Evolutionary conservation across 2,797 vertebrate genomes (phyloP), one percentile per base, ranked within the genome.

Genomic region (Platyrinchus mystaceus): DNA sequence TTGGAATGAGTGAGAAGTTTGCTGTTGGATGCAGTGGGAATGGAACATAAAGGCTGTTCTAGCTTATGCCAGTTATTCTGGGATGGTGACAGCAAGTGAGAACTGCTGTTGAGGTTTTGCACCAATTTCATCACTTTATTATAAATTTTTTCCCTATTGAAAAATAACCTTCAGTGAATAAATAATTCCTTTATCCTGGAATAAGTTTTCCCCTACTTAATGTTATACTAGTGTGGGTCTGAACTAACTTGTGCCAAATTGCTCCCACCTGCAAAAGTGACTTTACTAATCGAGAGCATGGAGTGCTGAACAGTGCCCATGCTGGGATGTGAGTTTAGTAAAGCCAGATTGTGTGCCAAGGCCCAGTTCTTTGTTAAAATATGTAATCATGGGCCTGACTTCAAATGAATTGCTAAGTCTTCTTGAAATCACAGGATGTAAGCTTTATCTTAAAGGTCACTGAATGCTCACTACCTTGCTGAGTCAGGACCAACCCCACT

Each of bases 1-100:
- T 30, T 91, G 41, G 77, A 90, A 60, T 62, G 89, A 49, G 63
- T 74, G 50, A 84, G 69, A 67, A 86, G 44, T 94, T 91, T 91
- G 76, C 56, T 5, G 2, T 60, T 81, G 59, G 44, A 53, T 73
- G 37, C 59, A 74, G 50, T 70, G 77, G 49, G 70, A 90, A 67
- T 50, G 71, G 58, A 87, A 88, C 21, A 19, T 55, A 73, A 81
- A 76, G 67, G n/a, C 60, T 93, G 12, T 88, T 87, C 20, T 37
- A 34, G 44, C 5, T 88, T 91, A 67, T 53, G 46, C 77, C 47
- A 39, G 37, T 93, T 91, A 46, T 28, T 91, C 82, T 6, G 22
- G 24, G 30, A 77, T 27, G 37, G 44, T 82, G 80, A 77, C 84
- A 88, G 63, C 53, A 76, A 82, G 30, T 53, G 47, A 80, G 56